Base-by-base conservation (phyloP, 2,797 vertebrate species). In the Ispidina lecontei region DNA sequence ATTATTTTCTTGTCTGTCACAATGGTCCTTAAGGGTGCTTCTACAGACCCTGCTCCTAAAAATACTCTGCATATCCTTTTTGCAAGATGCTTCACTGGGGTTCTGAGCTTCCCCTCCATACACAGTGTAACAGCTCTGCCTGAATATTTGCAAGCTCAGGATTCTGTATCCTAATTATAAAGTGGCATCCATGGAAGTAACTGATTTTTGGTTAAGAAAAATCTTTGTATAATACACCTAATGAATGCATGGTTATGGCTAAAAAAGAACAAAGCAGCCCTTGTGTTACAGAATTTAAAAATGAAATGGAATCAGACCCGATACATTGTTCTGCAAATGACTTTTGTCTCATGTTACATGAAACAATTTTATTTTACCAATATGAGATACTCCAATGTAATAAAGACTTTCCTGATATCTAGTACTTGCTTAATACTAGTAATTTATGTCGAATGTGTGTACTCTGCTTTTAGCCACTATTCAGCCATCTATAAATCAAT, bases 401-500 rank as follows among this genome's bases (percentile, higher is more conserved):
- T 47, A 84, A 65, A 73, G 68, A 90, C 26, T 91, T 10, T 20
- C n/a, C 8, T 25, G 74, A 41, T 29, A 46, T 23, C 26, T 2
- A 11, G 37, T 9, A 17, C 9, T 83, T 74, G 31, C 56, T 96
- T 87, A 93, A 55, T 75, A 52, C 35, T n/a, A 81, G 55, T 77
- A 80, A 90, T 95, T 93, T 72, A 49, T 59, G 67, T 39, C 76
- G 58, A 70, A 55, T 51, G 75, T 68, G 64, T 47, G 69, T 51
- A 59, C 58, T 94, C 85, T 87, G 58, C 41, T 68, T 96, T 96
- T 95, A 81, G 33, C 55, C 33, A 69, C 28, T 75, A 64, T 73
- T 81, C 68, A 86, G 58, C 72, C 73, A 65, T 52, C 87, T 91
- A 70, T 86, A 91, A 95, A 94, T 73, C 91, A 79, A 47, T 65